Percentiles rank a stretch among this genome's conserved stretches.
Evolutionary conservation across 2,797 vertebrate species (phyloP).

Genomic region (Meda fulgida): DNA sequence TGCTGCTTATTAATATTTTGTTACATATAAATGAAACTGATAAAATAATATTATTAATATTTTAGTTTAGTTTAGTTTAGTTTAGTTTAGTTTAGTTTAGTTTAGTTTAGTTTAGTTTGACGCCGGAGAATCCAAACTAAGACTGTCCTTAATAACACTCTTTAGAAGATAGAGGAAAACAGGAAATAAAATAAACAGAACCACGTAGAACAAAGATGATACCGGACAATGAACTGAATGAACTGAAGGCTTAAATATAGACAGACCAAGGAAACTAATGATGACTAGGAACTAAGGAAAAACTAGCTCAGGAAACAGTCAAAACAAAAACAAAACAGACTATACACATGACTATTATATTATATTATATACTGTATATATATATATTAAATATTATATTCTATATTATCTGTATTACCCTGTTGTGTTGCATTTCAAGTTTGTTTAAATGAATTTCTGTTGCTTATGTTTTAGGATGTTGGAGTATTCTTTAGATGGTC

Average conservation of each 20-base stretch:
- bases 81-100: no score
- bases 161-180: neutral
- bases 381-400: neutral
- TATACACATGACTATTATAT: neutral
- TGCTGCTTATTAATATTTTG: neutral
- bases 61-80: neutral
- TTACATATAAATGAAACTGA: neutral
- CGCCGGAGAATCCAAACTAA: no score
- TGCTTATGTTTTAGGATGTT: slow-evolving; percentile 83
- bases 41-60: neutral
- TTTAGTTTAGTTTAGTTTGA: no score
- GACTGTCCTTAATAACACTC: no score
- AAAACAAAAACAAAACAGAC: neutral
- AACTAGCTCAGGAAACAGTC: neutral
- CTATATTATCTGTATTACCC: neutral
- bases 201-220: neutral
- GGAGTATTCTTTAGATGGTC: slow-evolving; percentile 96
- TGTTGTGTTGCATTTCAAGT: neutral
- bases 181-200: neutral
- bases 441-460: neutral
- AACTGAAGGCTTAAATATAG: neutral
- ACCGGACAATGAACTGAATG: neutral
- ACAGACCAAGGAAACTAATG: neutral
- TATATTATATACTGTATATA: neutral
- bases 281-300: no score